These are phyloP conservation scores for Pseudopodoces humilis DNA, from an alignment of 2,113 vertebrate species.

Conservation along the genomic window DNA sequence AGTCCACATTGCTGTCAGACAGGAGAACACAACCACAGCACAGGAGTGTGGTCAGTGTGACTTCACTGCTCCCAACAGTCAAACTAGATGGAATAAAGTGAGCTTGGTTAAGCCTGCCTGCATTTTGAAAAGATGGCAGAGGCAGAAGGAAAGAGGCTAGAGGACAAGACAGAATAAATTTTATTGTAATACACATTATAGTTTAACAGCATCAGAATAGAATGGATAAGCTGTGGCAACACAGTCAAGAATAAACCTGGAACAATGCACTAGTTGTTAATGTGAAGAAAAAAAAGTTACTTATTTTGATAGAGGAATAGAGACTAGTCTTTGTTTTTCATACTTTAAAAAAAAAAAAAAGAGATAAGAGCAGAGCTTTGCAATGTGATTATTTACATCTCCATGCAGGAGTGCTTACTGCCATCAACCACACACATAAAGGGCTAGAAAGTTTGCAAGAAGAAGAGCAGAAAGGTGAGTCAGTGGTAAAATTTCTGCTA, in stretches of 20 bases:
- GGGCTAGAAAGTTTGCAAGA: neutral
- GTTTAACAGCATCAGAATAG: neutral
- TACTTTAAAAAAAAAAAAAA: neutral
- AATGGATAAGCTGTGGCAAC: neutral
- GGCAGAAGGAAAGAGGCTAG: neutral
- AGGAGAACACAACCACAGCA: neutral
- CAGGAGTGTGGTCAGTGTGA: neutral
- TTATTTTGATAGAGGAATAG: neutral
- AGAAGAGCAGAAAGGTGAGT: neutral
- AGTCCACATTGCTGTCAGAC: neutral
- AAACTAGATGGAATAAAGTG: neutral
- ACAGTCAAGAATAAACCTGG: neutral
- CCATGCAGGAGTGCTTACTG: neutral
- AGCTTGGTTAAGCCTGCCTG: neutral
- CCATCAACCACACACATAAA: neutral
- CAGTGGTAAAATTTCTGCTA: neutral
- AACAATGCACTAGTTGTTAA: neutral
- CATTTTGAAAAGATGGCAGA: neutral
- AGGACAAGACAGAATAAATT: neutral
- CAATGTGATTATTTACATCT: neutral
- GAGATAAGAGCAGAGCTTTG: neutral
- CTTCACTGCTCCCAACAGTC: neutral
- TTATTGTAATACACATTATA: neutral
- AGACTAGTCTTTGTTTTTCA: neutral
- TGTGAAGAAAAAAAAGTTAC: neutral